Evolutionary conservation across 2,888 invertebrate species (phyloP).

Genomic region (Metellina segmentata): DNA sequence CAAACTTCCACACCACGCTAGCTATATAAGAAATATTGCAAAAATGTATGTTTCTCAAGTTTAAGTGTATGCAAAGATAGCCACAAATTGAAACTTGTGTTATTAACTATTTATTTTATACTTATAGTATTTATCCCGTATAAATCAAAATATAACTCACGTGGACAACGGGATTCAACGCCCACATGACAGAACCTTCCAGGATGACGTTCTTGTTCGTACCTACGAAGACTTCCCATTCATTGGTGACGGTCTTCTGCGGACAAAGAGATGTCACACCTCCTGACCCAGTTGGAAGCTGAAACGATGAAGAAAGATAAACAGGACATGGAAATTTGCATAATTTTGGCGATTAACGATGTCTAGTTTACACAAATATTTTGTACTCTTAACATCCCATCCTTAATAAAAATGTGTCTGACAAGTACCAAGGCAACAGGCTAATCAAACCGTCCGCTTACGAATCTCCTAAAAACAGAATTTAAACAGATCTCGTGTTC

Average conservation of each 20-base stretch:
- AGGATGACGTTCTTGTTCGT: constrained; percentile 94
- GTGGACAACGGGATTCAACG: constrained; percentile 88
- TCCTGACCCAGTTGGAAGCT: constrained; percentile 93
- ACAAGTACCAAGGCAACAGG: too few relatives aligned
- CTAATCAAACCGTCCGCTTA: too few relatives aligned
- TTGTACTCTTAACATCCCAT: not conserved
- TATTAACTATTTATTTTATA: too few relatives aligned
- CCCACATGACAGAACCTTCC: constrained; percentile 93
- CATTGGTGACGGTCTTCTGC: constrained; percentile 90
- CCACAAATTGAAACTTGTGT: too few relatives aligned
- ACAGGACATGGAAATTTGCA: not conserved
- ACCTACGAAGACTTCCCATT: constrained; percentile 94
- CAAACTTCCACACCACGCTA: too few relatives aligned
- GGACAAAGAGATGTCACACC: constrained; percentile 94
- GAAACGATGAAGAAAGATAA: constrained; percentile 17
- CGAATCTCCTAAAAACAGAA: too few relatives aligned
- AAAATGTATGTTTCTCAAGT: too few relatives aligned
- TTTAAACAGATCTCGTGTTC: too few relatives aligned
- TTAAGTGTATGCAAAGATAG: too few relatives aligned
- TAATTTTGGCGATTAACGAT: not conserved
- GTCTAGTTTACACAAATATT: not conserved
- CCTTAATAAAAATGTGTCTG: too few relatives aligned
- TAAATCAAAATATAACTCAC: constrained; percentile 31
- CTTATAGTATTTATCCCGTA: too few relatives aligned
- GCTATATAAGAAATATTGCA: too few relatives aligned